A percentile compares a stretch with the other conserved stretches of the same genome.
These are phyloP conservation scores for Orussus abietinus DNA, from an alignment of 1,140 invertebrate genomes.

Conservation along the genomic window DNA sequence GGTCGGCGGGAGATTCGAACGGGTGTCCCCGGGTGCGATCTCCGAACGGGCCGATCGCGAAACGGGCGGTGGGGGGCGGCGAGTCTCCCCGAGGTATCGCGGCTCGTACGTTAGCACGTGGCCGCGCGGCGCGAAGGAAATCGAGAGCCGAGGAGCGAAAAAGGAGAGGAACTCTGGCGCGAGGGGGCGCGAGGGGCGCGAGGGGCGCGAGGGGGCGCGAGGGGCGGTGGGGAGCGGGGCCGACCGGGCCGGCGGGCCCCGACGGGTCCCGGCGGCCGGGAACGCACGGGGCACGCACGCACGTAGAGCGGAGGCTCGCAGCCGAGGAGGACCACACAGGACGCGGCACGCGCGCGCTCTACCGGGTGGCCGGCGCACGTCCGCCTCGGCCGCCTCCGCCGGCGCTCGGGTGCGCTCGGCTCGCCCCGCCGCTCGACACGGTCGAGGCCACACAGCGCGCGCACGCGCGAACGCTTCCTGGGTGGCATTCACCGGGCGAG, in stretches of 20 bases:
- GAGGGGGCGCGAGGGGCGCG: conserved; percentile 11
- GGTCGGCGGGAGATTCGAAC: too few species aligned
- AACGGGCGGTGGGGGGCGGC: conserved; percentile 1
- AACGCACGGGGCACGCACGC: conserved; percentile 5
- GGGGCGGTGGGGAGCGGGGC: conserved; percentile 6
- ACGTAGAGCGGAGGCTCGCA: conserved; percentile 10
- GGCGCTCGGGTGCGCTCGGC: conserved; percentile 33
- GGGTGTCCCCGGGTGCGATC: too few species aligned
- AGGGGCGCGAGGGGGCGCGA: conserved; percentile 2
- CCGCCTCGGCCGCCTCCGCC: conserved; percentile 34
- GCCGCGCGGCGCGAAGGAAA: conserved; percentile 40
- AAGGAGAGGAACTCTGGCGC: conserved; percentile 22
- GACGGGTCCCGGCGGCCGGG: conserved; percentile 7
- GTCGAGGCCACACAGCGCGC: conserved; percentile 51
- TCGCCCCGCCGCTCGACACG: conserved; percentile 33
- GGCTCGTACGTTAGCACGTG: conserved; percentile 53
- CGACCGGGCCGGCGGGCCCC: background rate
- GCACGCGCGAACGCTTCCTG: conserved; percentile 53
- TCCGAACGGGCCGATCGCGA: too few species aligned
- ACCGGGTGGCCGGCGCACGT: conserved; percentile 51
- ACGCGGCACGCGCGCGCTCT: conserved; percentile 56
- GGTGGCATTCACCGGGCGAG: conserved; percentile 52
- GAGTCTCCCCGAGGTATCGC: conserved; percentile 23
- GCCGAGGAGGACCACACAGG: conserved; percentile 47
- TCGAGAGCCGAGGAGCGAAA: conserved; percentile 33